Evolutionary conservation across 1,140 invertebrate species (phyloP).

Genomic region (Drosophila funebris): DNA sequence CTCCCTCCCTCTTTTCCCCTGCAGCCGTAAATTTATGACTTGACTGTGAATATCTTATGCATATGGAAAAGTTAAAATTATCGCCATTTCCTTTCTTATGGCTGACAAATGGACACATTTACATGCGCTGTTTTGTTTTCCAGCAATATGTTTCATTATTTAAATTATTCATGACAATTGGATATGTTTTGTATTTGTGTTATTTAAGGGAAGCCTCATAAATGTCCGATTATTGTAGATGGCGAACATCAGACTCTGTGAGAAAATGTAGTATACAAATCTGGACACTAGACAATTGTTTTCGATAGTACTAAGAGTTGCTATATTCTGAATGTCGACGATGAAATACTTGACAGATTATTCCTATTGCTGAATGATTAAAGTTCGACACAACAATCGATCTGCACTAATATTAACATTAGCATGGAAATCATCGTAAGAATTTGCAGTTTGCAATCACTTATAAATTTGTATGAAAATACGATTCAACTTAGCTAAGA

Average conservation of each 20-base stretch:
- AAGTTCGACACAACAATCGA: too few species aligned
- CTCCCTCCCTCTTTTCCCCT: constrained; percentile 16
- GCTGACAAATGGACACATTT: constrained; percentile 73
- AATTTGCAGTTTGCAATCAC: too few species aligned
- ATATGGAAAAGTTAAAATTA: constrained; percentile 53
- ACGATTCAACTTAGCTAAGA: too few species aligned
- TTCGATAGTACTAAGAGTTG: too few species aligned
- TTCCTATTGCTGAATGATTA: too few species aligned
- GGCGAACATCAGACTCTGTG: not conserved
- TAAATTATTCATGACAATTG: constrained; percentile 66
- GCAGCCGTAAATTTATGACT: constrained; percentile 41
- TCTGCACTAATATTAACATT: too few species aligned
- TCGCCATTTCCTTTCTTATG: constrained; percentile 42
- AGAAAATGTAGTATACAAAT: not conserved
- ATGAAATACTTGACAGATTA: too few species aligned
- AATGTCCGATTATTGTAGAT: not conserved
- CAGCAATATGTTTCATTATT: constrained; percentile 24
- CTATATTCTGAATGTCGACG: too few species aligned
- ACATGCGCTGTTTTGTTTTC: constrained; percentile 53
- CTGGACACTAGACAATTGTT: too few species aligned
- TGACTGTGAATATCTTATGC: constrained; percentile 65
- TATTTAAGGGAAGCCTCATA: constrained; percentile 9
- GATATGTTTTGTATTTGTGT: not conserved
- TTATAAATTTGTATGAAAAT: too few species aligned
- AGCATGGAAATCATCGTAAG: too few species aligned